These are phyloP conservation scores for Apostichopus californicus DNA, from an alignment of 35 echinoderm and acorn worm species.

Conservation along the genomic window DNA sequence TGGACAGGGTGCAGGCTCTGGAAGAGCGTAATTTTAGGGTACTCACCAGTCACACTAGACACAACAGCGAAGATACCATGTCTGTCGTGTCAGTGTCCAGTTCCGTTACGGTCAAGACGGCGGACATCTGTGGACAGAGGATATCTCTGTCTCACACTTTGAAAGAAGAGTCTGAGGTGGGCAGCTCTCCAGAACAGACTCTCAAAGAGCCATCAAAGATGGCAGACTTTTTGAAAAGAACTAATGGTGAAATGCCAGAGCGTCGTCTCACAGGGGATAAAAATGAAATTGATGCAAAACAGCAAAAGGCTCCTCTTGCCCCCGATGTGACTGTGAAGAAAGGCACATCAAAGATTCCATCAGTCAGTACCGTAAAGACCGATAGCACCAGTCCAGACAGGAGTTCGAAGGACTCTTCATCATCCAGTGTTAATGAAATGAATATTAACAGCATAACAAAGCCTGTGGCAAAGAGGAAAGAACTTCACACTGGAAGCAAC, in stretches of 20 bases:
- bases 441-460: too few species aligned
- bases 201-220: constrained; percentile 3
- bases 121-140: constrained; percentile 38
- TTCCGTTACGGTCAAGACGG: background rate
- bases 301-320: background rate
- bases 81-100: constrained; percentile 57
- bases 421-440: too few species aligned
- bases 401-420: too few species aligned
- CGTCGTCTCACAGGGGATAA: background rate
- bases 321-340: background rate
- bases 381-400: too few species aligned
- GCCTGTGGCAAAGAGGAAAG: background rate
- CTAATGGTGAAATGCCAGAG: background rate
- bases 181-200: constrained; percentile 11
- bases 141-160: constrained; percentile 47
- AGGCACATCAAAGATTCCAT: background rate
- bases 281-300: background rate
- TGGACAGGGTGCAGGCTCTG: background rate
- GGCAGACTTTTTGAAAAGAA: background rate
- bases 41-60: background rate
- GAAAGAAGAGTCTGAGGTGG: constrained; percentile 21
- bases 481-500: background rate
- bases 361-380: too few species aligned
- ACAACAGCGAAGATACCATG: constrained; percentile 46
- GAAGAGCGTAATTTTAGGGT: constrained; percentile 15